phyloP scores from a whole-genome alignment of 2,888 invertebrate genomes.

The Ethmia dodecea region DNA sequence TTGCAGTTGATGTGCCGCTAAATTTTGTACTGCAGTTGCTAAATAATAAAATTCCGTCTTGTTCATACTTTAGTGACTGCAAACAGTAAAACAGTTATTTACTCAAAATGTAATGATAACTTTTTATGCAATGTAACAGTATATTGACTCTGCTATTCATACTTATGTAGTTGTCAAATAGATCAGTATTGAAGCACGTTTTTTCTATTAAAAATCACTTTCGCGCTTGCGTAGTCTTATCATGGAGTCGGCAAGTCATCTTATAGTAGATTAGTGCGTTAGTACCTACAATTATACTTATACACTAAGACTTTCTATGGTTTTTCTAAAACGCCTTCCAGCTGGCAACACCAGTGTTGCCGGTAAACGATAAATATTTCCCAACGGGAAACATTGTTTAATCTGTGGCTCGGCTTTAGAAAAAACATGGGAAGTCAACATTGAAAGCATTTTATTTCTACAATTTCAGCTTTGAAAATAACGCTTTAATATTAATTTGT shows the following conservation, averaged over 20 bases:
- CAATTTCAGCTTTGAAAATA: conserved; percentile 51
- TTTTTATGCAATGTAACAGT: no score
- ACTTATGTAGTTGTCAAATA: neutral
- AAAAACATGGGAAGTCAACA: conserved; percentile 1
- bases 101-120: no score
- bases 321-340: conserved; percentile 4
- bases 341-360: neutral
- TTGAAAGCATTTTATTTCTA: conserved; percentile 36
- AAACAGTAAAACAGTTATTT: no score
- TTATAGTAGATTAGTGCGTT: conserved; percentile 30
- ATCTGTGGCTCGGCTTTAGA: conserved; percentile 1
- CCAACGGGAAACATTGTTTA: neutral
- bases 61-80: no score
- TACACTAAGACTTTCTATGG: conserved; percentile 6
- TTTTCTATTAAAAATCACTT: conserved; percentile 21
- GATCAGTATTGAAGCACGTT: conserved; percentile 36
- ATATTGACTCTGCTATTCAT: no score
- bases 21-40: no score
- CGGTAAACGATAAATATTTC: neutral
- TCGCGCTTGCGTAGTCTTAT: conserved; percentile 24
- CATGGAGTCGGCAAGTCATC: conserved; percentile 31
- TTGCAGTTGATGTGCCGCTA: no score
- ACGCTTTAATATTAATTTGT: conserved; percentile 20
- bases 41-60: no score
- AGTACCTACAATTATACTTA: conserved; percentile 20